phyloP scores from a whole-genome alignment of 2,888 invertebrate genomes.

The Cantharis rustica region DNA sequence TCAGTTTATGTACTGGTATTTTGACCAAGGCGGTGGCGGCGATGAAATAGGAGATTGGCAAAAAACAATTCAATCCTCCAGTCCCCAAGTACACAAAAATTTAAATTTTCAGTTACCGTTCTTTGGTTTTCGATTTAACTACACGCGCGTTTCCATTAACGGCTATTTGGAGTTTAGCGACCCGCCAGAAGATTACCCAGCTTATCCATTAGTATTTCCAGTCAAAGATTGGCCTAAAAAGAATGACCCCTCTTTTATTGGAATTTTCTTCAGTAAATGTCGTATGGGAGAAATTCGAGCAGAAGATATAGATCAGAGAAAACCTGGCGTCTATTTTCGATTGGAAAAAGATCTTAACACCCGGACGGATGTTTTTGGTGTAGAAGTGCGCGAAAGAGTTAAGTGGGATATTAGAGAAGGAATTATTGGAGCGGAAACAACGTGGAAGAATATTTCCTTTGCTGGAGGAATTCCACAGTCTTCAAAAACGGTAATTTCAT shows the following conservation, averaged over 20 bases:
- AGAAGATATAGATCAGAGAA: constrained; percentile 75
- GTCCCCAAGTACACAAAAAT: constrained; percentile 86
- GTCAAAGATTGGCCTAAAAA: constrained; percentile 82
- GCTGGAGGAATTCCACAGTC: constrained; percentile 85
- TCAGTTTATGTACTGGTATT: constrained; percentile 87
- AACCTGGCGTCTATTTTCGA: constrained; percentile 82
- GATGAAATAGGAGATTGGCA: constrained; percentile 80
- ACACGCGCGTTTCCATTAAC: constrained; percentile 75
- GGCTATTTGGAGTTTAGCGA: constrained; percentile 79
- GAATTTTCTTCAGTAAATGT: constrained; percentile 90
- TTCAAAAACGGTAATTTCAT: constrained; percentile 65
- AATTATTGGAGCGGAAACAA: constrained; percentile 88
- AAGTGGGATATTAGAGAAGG: constrained; percentile 90
- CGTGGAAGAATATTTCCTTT: constrained; percentile 96
- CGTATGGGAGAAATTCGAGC: constrained; percentile 75
- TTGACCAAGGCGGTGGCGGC: constrained; percentile 74
- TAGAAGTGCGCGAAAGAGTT: constrained; percentile 82
- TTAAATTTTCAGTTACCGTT: constrained; percentile 93
- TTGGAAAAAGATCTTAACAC: constrained; percentile 72
- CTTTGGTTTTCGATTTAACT: constrained; percentile 90
- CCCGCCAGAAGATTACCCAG: constrained; percentile 80
- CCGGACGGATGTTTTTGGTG: constrained; percentile 81
- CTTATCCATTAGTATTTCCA: constrained; percentile 87
- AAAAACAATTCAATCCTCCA: constrained; percentile 80
- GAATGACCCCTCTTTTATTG: constrained; percentile 92